Conservation (phyloP, 2,888 invertebrate species). For the Leptopilina drosophilae region DNA sequence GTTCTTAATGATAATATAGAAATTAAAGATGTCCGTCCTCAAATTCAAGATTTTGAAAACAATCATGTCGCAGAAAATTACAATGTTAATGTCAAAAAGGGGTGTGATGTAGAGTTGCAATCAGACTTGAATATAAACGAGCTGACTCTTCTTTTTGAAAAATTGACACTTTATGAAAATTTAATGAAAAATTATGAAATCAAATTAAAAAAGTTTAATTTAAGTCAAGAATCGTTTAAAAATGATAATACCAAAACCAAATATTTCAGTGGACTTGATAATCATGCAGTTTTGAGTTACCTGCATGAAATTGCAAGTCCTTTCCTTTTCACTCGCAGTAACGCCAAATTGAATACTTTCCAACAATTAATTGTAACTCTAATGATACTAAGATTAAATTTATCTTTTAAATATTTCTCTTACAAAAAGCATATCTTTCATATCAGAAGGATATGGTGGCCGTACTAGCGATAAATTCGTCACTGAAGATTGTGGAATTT, state of each 20-base stretch:
- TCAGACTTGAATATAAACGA: no score
- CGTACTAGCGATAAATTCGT: slow-evolving; percentile 38
- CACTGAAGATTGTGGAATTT: slow-evolving; percentile 42
- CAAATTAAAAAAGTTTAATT: background rate
- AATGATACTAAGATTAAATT: slow-evolving; percentile 1
- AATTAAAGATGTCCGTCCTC: no score
- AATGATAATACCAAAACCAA: background rate
- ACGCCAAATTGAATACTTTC: background rate
- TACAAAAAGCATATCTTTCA: slow-evolving; percentile 27
- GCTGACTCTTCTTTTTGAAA: no score
- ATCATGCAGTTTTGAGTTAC: background rate
- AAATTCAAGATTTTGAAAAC: no score
- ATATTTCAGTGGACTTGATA: background rate
- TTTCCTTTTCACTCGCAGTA: background rate
- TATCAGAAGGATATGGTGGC: slow-evolving; percentile 41
- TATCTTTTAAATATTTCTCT: background rate
- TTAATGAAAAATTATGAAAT: no score
- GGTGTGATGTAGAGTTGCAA: no score
- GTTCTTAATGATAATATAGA: no score
- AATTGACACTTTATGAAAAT: no score
- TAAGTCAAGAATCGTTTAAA: background rate
- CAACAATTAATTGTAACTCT: background rate
- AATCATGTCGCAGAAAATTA: no score
- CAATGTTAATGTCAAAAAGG: no score
- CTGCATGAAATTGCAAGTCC: background rate